Evolutionary conservation across 2,888 invertebrate genomes (phyloP), one percentile per base, ranked within the genome.

Genomic region (Plagodis dolabraria): DNA sequence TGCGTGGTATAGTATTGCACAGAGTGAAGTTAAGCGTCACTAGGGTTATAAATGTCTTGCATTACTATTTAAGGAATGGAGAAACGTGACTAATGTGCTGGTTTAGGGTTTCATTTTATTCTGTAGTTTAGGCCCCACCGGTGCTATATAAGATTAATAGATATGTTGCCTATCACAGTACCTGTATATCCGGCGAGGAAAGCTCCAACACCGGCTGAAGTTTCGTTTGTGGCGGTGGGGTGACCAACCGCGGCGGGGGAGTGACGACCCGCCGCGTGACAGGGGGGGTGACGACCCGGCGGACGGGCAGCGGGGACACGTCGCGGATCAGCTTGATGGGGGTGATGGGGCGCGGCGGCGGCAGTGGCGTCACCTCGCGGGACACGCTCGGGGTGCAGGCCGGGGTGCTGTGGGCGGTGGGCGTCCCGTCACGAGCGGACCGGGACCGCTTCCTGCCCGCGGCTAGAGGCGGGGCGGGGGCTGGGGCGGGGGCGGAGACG

Each of bases 381-480:
- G 40, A 40, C 57, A 0, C 36, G 47, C 22, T 43, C 33, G 12
- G 49, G 9, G 47, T 43, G 43, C 44, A 43, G 48, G 22, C 12
- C 35, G 33, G 1, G 36, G 10, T 36, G 49, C 10, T 47, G 46
- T 12, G 42, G 5, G 12, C 36, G 52, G 47, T 33, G 43, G 44
- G 48, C 6, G 40, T 48, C 10, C 0, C 43, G 10, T 36, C 53
- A n/a, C 50, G 50, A 12, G 47, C 6, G 22, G 53, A 48, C 10
- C 52, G 42, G 33, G 57, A 57, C 36, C 57, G 52, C 0, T 53
- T 50, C 45, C 40, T 40, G 60, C 94, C 94, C 64, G 94, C 40
- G 10, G 8, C 40, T 40, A 22, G 22, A 22, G 22, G 70, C 74
- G 44, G 40, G 51, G 38, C 42, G 11, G 42, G 33, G 50, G 50